Base-by-base conservation (phyloP, 2,113 vertebrate genomes). In the Chiloscyllium plagiosum region DNA sequence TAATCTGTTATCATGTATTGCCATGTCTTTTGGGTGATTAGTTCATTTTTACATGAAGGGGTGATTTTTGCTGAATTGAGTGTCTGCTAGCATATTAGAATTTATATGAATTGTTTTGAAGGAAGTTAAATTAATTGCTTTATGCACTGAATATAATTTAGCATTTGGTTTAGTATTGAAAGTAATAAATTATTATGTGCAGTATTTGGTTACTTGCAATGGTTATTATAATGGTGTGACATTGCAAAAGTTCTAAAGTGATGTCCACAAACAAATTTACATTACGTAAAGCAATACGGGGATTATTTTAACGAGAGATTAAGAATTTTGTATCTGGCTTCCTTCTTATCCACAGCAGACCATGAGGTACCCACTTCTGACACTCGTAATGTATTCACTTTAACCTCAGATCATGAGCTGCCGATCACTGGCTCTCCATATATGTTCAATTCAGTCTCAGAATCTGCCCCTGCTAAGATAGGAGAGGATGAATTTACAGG, bases 281-380 rank as follows among this genome's bases (percentile, higher is more conserved):
- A 20, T 93, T n/a, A 3, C 37, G 37, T 20, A 66, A 22, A 22
- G 66, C 12, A 95, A 47, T 47, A 17, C 94, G 29, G 1, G 5
- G 37, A 15, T 69, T 47, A 33, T 72, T 24, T 72, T 47, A 42
- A 52, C 50, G 10, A 29, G 69, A 95, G 42, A 72, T 72, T 29
- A 69, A 68, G 42, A 47, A 70, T 26, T 50, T 69, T 70, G 15
- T 94, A 7, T 70, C 68, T 94, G 42, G 66, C 42, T 94, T 29
- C 93, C 68, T 94, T 94, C n/a, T 94, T 94, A 26, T 94, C 93
- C 37, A n/a, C 65, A 52, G 20, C 37, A 94, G 66, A 94, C 68
- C 66, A 47, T 94, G 68, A 70, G 66, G 29, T 90, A 26, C 87
- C 52, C 61, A 90, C 13, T 33, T 80, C 76, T 80, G 33, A 13